These are phyloP conservation scores for Oryzias melastigma DNA, from an alignment of 2,113 vertebrate genomes.

Conservation along the genomic window DNA sequence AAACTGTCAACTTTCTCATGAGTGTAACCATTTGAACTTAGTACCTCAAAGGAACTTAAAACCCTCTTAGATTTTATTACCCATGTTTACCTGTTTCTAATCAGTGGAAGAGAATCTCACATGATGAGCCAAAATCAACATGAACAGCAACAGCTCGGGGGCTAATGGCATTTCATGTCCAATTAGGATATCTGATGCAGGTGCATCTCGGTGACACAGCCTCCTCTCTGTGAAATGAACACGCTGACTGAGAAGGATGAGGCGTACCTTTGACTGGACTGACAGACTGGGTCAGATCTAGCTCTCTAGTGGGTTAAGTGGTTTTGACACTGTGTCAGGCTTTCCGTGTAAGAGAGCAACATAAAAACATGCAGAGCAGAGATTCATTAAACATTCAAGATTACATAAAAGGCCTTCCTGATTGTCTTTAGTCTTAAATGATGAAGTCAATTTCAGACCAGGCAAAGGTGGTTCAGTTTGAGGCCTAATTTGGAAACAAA, in stretches of 20 bases:
- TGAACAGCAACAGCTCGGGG: constrained; percentile 55
- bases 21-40: constrained; percentile 34
- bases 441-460: constrained; percentile 35
- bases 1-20: constrained; percentile 12
- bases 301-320: constrained; percentile 54
- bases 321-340: constrained; percentile 57
- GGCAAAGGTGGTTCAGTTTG: constrained; percentile 36
- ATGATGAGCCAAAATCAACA: constrained; percentile 71
- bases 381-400: constrained; percentile 56
- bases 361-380: constrained; percentile 31
- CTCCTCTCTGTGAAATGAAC: constrained; percentile 42
- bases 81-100: constrained; percentile 36
- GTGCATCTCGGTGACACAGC: constrained; percentile 46
- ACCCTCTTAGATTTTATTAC: constrained; percentile 46
- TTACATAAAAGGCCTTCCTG: constrained; percentile 37
- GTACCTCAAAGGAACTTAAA: constrained; percentile 17
- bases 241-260: constrained; percentile 25
- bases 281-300: constrained; percentile 65
- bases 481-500: constrained; percentile 56
- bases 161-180: constrained; percentile 76
- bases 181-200: constrained; percentile 58
- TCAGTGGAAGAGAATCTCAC: constrained; percentile 60
- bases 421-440: constrained; percentile 53
- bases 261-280: constrained; percentile 46
- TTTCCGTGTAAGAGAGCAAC: constrained; percentile 36